A percentile compares a stretch with the other conserved stretches of the same genome.
Evolutionary conservation across 2,888 invertebrate genomes (phyloP).

Genomic region (Maniola hyperantus): DNA sequence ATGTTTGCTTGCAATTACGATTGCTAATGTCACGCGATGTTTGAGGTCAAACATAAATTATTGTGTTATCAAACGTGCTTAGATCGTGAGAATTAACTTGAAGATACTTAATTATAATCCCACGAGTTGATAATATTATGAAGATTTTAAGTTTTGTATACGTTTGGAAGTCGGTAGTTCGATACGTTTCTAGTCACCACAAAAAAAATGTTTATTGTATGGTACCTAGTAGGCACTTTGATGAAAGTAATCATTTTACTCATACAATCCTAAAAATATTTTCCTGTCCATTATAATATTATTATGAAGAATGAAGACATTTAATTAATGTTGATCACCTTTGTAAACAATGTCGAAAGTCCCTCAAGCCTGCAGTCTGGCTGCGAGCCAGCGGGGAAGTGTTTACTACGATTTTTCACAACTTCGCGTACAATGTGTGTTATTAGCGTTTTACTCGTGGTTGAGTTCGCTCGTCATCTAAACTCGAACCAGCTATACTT

Average conservation of each 20-base stretch:
- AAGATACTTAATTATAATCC: not conserved
- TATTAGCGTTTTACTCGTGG: not conserved
- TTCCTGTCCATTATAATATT: not conserved
- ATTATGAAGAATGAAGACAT: not conserved
- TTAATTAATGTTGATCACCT: not conserved
- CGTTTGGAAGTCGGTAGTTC: too few relatives aligned
- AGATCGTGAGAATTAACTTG: conserved; percentile 15
- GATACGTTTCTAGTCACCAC: too few relatives aligned
- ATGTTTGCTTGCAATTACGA: conserved; percentile 30
- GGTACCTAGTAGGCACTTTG: too few relatives aligned
- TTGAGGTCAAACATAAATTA: conserved; percentile 28
- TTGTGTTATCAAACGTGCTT: conserved; percentile 18
- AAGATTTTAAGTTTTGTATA: too few relatives aligned
- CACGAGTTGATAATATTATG: too few relatives aligned
- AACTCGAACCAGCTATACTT: too few relatives aligned
- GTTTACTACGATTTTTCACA: conserved; percentile 19
- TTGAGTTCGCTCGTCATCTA: not conserved
- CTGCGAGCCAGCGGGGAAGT: conserved; percentile 10
- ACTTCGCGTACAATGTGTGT: not conserved
- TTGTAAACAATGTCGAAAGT: conserved; percentile 2
- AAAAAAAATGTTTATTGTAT: too few relatives aligned
- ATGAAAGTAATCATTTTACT: too few relatives aligned
- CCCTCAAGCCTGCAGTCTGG: not conserved
- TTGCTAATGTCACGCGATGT: conserved; percentile 33
- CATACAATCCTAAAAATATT: not conserved